These are phyloP conservation scores for Vombatus ursinus DNA, from an alignment of 2,113 vertebrate genomes.

Conservation along the genomic window DNA sequence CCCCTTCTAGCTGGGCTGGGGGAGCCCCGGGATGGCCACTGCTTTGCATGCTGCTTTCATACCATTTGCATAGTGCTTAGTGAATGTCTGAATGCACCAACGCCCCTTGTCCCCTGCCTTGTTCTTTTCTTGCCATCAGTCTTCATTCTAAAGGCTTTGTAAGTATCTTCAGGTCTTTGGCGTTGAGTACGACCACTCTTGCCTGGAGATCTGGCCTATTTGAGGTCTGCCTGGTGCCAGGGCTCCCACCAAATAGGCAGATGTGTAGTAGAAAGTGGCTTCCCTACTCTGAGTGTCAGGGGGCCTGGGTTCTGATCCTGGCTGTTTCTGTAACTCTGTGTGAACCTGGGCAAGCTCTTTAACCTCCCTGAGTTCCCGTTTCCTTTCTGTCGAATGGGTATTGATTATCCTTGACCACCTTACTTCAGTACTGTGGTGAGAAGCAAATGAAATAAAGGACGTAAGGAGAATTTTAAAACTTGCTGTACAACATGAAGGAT, in stretches of 20 bases:
- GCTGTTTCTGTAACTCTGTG: background rate
- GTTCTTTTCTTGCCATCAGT: background rate
- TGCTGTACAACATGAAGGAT: background rate
- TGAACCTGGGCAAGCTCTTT: too few relatives aligned
- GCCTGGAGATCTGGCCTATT: background rate
- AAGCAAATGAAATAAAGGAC: background rate
- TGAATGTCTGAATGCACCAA: background rate
- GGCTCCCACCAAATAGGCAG: background rate
- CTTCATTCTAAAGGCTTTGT: background rate
- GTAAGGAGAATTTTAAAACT: background rate
- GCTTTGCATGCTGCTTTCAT: background rate
- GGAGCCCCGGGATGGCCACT: background rate
- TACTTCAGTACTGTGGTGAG: background rate
- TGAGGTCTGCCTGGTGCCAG: conserved; percentile 12
- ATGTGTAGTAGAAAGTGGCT: background rate
- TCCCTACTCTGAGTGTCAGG: background rate
- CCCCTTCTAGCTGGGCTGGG: background rate
- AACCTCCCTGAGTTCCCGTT: background rate
- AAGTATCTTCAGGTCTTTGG: background rate
- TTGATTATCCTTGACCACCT: background rate
- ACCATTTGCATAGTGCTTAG: background rate
- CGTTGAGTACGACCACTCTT: background rate
- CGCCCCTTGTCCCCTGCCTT: background rate
- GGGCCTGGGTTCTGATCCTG: background rate
- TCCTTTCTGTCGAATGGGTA: background rate